phyloP scores from a whole-genome alignment of 2,113 vertebrate species.

The Sceloporus undulatus region DNA sequence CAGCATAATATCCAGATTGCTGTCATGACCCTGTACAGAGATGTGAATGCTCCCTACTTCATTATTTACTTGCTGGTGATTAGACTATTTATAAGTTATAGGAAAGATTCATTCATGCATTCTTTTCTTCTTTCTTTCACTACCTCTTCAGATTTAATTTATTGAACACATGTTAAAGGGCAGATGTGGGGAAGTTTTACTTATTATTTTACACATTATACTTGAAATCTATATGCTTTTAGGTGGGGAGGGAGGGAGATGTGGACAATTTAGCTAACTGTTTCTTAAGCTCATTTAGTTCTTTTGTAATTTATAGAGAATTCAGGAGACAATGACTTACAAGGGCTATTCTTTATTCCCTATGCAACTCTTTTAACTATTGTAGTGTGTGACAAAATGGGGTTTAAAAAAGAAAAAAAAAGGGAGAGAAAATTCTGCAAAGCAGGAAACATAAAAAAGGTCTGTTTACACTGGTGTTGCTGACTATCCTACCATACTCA shows the following conservation, averaged over 20 bases:
- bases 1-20: background rate
- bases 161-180: slow-evolving; percentile 79
- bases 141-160: slow-evolving; percentile 86
- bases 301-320: slow-evolving; percentile 84
- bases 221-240: slow-evolving; percentile 79
- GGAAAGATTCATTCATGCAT: slow-evolving; percentile 67
- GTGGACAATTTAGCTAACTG: slow-evolving; percentile 75
- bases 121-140: slow-evolving; percentile 81
- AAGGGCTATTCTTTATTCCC: slow-evolving; percentile 89
- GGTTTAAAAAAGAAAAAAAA: slow-evolving; percentile 73
- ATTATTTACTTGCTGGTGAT: background rate
- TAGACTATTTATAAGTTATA: background rate
- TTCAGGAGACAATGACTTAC: slow-evolving; percentile 83
- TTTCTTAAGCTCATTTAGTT: slow-evolving; percentile 82
- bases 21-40: background rate
- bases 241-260: slow-evolving; percentile 78
- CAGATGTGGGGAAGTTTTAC: slow-evolving; percentile 74
- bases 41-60: background rate
- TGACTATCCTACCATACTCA: slow-evolving; percentile 86
- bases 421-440: slow-evolving; percentile 61
- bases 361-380: slow-evolving; percentile 90
- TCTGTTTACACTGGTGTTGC: slow-evolving; percentile 86
- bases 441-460: slow-evolving; percentile 75
- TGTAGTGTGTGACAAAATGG: slow-evolving; percentile 83
- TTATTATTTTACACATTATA: slow-evolving; percentile 84